Evolutionary conservation across 2,888 invertebrate genomes (phyloP).

Genomic region (Oscheius myriophilus): DNA sequence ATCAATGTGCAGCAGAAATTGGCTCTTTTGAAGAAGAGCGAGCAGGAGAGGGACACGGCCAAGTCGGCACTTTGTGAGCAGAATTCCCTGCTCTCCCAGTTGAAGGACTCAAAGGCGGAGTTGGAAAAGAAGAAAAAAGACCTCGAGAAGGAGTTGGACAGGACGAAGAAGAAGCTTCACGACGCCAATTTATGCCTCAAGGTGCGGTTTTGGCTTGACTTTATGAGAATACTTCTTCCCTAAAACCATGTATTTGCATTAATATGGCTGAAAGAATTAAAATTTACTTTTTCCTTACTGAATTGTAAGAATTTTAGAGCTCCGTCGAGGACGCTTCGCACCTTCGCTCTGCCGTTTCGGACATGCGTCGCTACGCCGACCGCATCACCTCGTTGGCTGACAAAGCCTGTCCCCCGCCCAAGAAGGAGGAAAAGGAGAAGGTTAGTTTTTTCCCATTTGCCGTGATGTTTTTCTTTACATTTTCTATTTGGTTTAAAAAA

Average conservation of each 20-base stretch:
- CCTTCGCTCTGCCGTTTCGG: constrained; percentile 56
- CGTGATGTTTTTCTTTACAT: no score
- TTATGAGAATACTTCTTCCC: background rate
- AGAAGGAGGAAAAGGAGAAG: constrained; percentile 39
- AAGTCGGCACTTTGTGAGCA: constrained; percentile 49
- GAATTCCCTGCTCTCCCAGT: constrained; percentile 42
- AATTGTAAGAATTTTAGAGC: no score
- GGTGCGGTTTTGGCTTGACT: constrained; percentile 8
- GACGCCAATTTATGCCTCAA: constrained; percentile 63
- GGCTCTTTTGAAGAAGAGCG: constrained; percentile 57
- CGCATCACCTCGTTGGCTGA: constrained; percentile 57
- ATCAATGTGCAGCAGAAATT: constrained; percentile 64
- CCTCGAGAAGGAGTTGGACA: constrained; percentile 64
- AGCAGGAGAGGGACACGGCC: constrained; percentile 61
- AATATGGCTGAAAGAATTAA: no score
- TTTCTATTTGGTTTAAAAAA: background rate
- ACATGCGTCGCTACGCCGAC: constrained; percentile 61
- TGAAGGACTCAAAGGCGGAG: constrained; percentile 46
- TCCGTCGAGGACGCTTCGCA: constrained; percentile 57
- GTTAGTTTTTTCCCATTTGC: no score
- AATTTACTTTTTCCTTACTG: constrained; percentile 30
- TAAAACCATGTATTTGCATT: no score
- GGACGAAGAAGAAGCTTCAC: constrained; percentile 64
- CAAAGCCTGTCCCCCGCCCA: constrained; percentile 54
- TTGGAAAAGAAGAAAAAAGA: constrained; percentile 65